Percentiles rank a stretch among this genome's conserved stretches.
phyloP scores from a whole-genome alignment of 2,113 vertebrate species.

The Calypte anna region DNA sequence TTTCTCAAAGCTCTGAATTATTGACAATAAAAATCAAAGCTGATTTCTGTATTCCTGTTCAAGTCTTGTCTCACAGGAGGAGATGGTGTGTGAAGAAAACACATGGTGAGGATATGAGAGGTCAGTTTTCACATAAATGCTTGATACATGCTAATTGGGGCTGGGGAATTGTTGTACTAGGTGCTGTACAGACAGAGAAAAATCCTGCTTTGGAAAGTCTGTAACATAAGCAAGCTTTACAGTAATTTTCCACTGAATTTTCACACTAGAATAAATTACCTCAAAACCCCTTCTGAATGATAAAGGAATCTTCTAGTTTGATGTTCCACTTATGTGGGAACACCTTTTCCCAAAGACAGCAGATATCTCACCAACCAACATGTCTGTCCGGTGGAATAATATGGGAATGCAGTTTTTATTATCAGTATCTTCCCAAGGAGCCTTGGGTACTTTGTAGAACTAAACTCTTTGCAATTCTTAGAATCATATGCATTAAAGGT shows the following conservation, averaged over 20 bases:
- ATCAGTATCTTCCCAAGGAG: constrained; percentile 49
- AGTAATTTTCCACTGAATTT: constrained; percentile 1
- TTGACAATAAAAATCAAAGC: background rate
- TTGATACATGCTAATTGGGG: background rate
- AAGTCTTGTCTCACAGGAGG: background rate
- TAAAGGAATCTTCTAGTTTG: constrained; percentile 9
- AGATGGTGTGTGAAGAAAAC: background rate
- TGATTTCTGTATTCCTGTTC: background rate
- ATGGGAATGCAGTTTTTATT: constrained; percentile 49
- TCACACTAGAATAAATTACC: constrained; percentile 24
- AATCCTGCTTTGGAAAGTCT: background rate
- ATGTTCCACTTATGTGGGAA: background rate
- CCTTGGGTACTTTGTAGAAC: constrained; percentile 46
- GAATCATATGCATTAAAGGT: constrained; percentile 55
- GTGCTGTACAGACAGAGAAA: background rate
- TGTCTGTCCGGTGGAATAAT: constrained; percentile 39
- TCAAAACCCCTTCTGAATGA: background rate
- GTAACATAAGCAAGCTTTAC: background rate
- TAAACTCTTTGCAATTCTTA: constrained; percentile 49
- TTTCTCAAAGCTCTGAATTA: background rate
- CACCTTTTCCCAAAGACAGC: constrained; percentile 31
- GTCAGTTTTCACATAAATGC: background rate
- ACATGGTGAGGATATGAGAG: background rate
- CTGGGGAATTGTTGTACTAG: background rate
- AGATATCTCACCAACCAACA: background rate